phyloP scores from a whole-genome alignment of 2,888 invertebrate species.

The Synanthedon andrenaeformis region DNA sequence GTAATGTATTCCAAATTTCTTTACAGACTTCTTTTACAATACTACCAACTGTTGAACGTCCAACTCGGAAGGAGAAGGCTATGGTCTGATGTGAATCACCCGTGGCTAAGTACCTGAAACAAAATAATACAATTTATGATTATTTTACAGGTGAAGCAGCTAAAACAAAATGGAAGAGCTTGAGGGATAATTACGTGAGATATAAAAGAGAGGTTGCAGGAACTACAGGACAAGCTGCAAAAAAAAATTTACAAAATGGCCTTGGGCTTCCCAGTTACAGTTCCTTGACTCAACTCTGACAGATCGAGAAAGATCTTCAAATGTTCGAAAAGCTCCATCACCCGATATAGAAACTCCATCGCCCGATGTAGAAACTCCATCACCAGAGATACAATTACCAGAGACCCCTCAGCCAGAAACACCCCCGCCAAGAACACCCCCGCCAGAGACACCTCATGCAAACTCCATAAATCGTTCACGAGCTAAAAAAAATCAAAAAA shows the following conservation, averaged over 20 bases:
- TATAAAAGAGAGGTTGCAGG: conserved; percentile 5
- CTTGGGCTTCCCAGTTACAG: conserved; percentile 3
- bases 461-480: background rate
- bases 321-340: background rate
- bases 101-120: background rate
- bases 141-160: conserved; percentile 1
- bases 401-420: background rate
- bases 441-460: background rate
- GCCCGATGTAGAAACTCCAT: background rate
- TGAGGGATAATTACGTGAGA: conserved; percentile 5
- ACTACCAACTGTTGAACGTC: background rate
- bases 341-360: background rate
- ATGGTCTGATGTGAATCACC: background rate
- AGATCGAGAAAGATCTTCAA: background rate
- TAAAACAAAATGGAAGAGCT: conserved; percentile 4
- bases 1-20: background rate
- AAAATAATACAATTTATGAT: background rate
- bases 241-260: conserved; percentile 5
- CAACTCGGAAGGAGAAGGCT: background rate
- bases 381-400: background rate
- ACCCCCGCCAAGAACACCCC: background rate
- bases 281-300: background rate
- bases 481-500: background rate
- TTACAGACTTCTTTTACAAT: background rate
- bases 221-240: conserved; percentile 3